A percentile compares a stretch with the other conserved stretches of the same genome.
Conservation (phyloP, 2,888 invertebrate genomes). For the Lasioglossum zephyrum region DNA sequence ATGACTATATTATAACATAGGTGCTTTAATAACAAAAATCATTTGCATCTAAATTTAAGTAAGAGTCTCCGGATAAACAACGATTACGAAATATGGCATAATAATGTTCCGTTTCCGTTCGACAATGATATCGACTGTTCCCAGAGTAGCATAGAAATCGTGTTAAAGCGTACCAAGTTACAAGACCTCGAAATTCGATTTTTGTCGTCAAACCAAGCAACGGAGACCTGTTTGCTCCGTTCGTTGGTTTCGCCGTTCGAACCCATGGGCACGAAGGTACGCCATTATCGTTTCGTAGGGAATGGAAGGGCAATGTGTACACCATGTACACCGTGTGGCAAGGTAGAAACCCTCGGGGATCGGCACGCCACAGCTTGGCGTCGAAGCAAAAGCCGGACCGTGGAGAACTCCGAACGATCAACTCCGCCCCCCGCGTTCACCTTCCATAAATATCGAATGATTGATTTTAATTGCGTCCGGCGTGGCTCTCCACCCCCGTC, state of each 20-base stretch:
- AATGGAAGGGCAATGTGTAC: conserved; percentile 61
- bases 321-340: conserved; percentile 23
- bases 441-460: conserved; percentile 60
- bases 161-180: neutral
- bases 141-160: neutral
- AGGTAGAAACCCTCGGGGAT: conserved; percentile 44
- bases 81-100: too few species aligned
- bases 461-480: conserved; percentile 57
- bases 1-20: too few species aligned
- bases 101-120: too few species aligned
- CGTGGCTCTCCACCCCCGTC: conserved; percentile 8
- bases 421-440: conserved; percentile 8
- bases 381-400: neutral
- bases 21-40: too few species aligned
- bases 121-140: neutral
- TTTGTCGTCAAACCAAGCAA: neutral
- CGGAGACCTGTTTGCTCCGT: neutral
- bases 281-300: conserved; percentile 63
- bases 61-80: too few species aligned
- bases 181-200: neutral
- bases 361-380: conserved; percentile 4
- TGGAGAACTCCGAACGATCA: conserved; percentile 14
- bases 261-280: conserved; percentile 33
- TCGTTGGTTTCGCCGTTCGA: neutral
- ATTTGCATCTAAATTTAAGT: too few species aligned